Evolutionary conservation across 2,797 vertebrate species (phyloP), one percentile per base, ranked within the genome.

Genomic region (Zalophus californianus): DNA sequence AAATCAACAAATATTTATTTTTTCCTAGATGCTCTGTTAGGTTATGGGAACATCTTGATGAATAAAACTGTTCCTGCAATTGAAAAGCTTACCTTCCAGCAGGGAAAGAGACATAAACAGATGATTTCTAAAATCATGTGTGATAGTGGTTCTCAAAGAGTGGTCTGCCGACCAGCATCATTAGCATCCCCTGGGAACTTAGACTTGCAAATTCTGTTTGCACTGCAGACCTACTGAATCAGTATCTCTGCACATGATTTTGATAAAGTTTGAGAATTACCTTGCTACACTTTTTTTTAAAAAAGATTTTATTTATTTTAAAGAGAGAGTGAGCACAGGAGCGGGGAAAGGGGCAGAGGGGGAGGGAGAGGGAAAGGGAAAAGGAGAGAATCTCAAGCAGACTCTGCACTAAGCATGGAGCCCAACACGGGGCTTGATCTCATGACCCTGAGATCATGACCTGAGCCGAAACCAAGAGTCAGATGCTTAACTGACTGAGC

Each of bases 11-110:
- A 54, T 94, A 35, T 66, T 56, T 90, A 54, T 75, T 56, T 20
- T 50, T 91, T 77, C 56, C 50, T 78, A 78, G 66, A 16, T 56
- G 14, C 7, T 82, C 23, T 92, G 2, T 44, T 85, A 90, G 27
- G 25, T 80, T 58, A 50, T 75, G 13, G 18, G 16, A 94, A 70
- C 18, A 78, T 72, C 80, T 0, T 90, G 32, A 87, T 90, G 54
- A 93, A 54, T 77, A 85, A 89, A 85, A 70, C 4, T 58, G 13
- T 83, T 14, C 21, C 20, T 52, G 11, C 29, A 75, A 41, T 84
- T 94, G 64, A 21, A 87, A 94, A 72, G 2, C 25, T 48, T 86
- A 70, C 38, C 41, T 97, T 93, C 25, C 38, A 94, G 11, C 41
- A 80, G 23, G 27, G 73, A 96, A 92, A 66, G 13, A 90, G 73